Conservation (phyloP, 2,113 vertebrate species). For the Piaya cayana region DNA sequence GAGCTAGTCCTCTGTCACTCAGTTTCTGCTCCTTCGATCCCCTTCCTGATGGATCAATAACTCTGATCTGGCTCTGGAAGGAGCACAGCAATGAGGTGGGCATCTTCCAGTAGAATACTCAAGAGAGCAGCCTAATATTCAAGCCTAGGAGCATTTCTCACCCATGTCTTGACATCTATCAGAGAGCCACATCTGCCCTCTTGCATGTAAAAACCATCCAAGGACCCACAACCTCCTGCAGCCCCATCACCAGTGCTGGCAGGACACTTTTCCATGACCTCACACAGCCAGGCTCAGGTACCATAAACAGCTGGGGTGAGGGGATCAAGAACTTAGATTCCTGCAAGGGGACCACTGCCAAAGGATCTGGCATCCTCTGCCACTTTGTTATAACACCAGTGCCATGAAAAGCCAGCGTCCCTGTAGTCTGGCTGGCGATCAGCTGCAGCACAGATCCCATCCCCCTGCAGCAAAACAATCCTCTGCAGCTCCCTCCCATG, state of each 20-base stretch:
- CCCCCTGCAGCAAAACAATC: background rate
- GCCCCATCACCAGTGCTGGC: rapidly evolving
- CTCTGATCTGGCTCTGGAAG: background rate
- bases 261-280: background rate
- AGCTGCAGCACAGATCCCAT: background rate
- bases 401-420: rapidly evolving
- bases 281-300: too few species aligned
- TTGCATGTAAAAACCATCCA: background rate
- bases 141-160: background rate
- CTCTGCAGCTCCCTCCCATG: background rate
- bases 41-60: background rate
- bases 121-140: background rate
- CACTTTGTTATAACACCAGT: background rate
- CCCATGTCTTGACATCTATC: background rate
- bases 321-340: background rate
- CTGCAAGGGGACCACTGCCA: background rate
- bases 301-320: rapidly evolving
- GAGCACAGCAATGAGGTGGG: background rate
- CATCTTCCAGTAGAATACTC: background rate
- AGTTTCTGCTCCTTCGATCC: background rate
- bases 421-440: background rate
- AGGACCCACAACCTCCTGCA: background rate
- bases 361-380: background rate
- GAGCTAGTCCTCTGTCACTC: background rate
- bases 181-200: background rate